phyloP scores from a whole-genome alignment of 2,888 invertebrate species.

The Embidobia sp. region DNA sequence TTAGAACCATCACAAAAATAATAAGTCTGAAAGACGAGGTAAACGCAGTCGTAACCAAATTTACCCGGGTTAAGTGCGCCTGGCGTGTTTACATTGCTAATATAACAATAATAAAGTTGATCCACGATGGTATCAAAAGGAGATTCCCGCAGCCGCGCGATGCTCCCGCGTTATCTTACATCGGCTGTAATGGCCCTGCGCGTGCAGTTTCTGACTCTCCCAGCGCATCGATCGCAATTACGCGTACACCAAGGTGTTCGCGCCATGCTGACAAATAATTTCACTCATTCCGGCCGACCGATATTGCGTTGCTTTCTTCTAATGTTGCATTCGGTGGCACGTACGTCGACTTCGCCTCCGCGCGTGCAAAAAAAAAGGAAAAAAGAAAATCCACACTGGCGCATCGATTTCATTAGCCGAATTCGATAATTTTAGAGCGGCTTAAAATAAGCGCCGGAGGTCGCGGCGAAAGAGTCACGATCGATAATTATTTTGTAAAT shows the following conservation, averaged over 20 bases:
- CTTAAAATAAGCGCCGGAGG: too few species aligned
- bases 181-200: slow-evolving; percentile 34
- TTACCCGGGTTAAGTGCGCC: slow-evolving; percentile 6
- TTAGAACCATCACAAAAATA: slow-evolving; percentile 3
- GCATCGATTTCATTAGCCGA: too few species aligned
- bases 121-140: slow-evolving; percentile 27
- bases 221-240: slow-evolving; percentile 58
- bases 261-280: slow-evolving; percentile 33
- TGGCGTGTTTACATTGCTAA: slow-evolving; percentile 25
- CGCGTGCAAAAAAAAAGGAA: too few species aligned
- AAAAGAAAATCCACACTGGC: too few species aligned
- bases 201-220: slow-evolving; percentile 27
- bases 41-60: slow-evolving; percentile 6
- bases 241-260: slow-evolving; percentile 41
- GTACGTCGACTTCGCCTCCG: too few species aligned
- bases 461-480: too few species aligned
- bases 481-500: too few species aligned
- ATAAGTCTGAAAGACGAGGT: neutral
- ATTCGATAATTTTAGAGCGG: too few species aligned
- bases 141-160: slow-evolving; percentile 25
- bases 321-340: too few species aligned
- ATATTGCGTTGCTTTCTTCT: too few species aligned
- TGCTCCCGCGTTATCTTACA: slow-evolving; percentile 22
- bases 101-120: slow-evolving; percentile 27
- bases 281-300: too few species aligned